These are phyloP conservation scores for Tachycineta bicolor DNA, from an alignment of 2,113 vertebrate species.

Conservation along the genomic window DNA sequence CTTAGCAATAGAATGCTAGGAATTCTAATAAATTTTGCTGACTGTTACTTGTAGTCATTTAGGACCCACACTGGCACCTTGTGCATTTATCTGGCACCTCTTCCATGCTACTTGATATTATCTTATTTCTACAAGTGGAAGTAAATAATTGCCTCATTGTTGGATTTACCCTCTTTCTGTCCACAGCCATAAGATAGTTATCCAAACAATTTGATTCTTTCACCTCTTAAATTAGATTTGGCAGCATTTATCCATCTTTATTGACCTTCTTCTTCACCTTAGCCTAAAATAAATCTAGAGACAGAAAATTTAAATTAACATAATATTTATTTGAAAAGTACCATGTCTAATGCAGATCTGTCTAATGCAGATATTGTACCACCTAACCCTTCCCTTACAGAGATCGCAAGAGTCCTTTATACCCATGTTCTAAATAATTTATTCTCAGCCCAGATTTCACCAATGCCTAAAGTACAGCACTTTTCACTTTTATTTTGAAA, in stretches of 20 bases:
- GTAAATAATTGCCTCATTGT: not conserved
- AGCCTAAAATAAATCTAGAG: not conserved
- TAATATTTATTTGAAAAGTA: not conserved
- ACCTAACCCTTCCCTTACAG: not conserved
- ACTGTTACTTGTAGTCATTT: not conserved
- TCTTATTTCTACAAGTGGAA: not conserved
- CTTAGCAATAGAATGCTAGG: not conserved
- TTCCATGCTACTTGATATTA: not conserved
- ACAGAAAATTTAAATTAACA: not conserved
- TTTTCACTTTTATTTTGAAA: not conserved
- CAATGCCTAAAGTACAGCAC: not conserved
- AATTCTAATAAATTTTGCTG: not conserved
- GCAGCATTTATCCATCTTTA: not conserved
- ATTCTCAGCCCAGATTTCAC: not conserved
- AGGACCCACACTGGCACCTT: not conserved
- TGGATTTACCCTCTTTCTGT: not conserved
- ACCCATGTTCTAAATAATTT: not conserved
- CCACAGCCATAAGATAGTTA: not conserved
- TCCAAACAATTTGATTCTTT: not conserved
- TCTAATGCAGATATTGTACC: not conserved
- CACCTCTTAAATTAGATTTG: not conserved
- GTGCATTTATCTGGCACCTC: not conserved
- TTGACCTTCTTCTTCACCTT: not conserved
- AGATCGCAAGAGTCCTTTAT: not conserved
- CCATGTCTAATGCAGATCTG: not conserved